Base-by-base conservation (phyloP, 2,888 invertebrate genomes). In the Drosophila pseudotakahashii region DNA sequence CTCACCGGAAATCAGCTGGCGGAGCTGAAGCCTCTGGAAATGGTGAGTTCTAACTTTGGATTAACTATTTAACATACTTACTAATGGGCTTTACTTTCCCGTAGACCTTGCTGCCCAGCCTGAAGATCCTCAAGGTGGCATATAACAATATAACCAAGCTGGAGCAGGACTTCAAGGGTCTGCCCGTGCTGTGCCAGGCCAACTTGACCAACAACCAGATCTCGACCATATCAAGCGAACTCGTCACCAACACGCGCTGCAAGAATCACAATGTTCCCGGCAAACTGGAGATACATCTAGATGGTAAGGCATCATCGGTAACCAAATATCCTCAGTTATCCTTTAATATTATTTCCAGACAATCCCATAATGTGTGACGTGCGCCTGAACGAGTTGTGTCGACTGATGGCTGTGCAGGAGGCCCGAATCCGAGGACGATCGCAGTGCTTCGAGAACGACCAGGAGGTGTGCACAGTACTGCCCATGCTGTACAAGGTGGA, bases 291-390 rank as follows among this genome's bases (percentile, higher is more conserved):
- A 95, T 97, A 88, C 94, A 96, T 91, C 93, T 97, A 78, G 95
- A 96, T 94, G 96, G 97, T 97, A 32, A 10, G 58, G 6, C 6
- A n/a, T n/a, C n/a, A n/a, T n/a, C n/a, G n/a, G n/a, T n/a, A n/a
- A n/a, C n/a, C n/a, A n/a, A n/a, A n/a, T n/a, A n/a, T n/a, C n/a
- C n/a, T n/a, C n/a, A n/a, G n/a, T n/a, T n/a, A n/a, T n/a, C n/a
- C n/a, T n/a, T n/a, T n/a, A n/a, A n/a, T n/a, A n/a, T n/a, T n/a
- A n/a, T n/a, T n/a, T 53, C 1, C 93, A 97, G 97, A 96, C 90
- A 97, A 97, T 92, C 97, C 97, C 53, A 95, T 97, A 64, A 92
- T 96, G 76, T 97, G 97, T 90, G 95, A 96, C 89, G 95, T 95
- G 60, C 77, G 88, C 1, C 92, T 96, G 63, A 95, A 94, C 75